Evolutionary conservation across 2,888 invertebrate genomes (phyloP), one percentile per base, ranked within the genome.

Genomic region (Parelbella ahira): DNA sequence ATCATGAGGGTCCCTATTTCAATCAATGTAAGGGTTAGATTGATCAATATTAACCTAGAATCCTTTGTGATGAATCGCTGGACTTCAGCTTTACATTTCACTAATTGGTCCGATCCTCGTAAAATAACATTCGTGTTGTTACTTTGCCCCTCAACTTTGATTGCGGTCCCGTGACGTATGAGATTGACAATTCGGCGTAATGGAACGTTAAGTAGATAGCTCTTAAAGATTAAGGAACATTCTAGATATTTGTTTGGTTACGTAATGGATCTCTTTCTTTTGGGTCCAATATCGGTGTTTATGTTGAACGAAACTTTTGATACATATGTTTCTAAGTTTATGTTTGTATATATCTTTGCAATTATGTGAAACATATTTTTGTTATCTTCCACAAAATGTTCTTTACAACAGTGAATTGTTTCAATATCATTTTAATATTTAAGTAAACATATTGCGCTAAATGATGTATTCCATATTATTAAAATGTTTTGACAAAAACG

Each of bases 101-200:
- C 19, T 41, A 41, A 41, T 41, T 41, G 21, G 20, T 41, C 13
- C n/a, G 7, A 28, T 28, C 33, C 27, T 21, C 15, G 20, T 33
- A 28, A 41, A 33, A 33, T 34, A 41, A 41, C 37, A 37, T 34
- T 23, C 18, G 32, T 25, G 25, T 18, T 19, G 15, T 12, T 24
- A 34, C 24, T 12, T 24, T 23, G 12, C n/a, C 29, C 23, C 29
- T 38, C 23, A 38, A 18, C 2, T 8, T 21, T 29, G 29, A 32
- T 24, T 10, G 9, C 9, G 13, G 15, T 24, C n/a, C 5, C n/a
- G 15, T 34, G 34, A 34, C 24, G 10, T 34, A 34, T 34, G 13
- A 25, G 18, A 36, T 36, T 36, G 36, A 25, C 36, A 36, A 25
- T 36, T 36, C 23, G 18, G 11, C 18, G 21, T 25, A 25, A 36